These are phyloP conservation scores for Alosa sapidissima DNA, from an alignment of 2,797 vertebrate species.

Conservation along the genomic window DNA sequence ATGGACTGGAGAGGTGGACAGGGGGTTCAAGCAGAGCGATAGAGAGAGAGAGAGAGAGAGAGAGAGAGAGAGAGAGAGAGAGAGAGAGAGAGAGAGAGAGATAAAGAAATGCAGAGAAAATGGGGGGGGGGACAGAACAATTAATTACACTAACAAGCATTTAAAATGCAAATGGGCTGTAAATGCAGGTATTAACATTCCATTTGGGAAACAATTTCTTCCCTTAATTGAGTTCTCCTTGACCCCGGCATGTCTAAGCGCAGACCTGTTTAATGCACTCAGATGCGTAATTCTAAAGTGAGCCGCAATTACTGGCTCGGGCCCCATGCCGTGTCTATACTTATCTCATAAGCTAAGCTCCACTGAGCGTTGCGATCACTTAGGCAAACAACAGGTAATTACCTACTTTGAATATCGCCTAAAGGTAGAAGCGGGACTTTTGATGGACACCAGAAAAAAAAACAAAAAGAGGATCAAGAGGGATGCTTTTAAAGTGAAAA, in stretches of 20 bases:
- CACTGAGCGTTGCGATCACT: conserved; percentile 69
- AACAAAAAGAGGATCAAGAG: neutral
- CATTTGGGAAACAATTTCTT: conserved; percentile 65
- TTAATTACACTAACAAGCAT: conserved; percentile 46
- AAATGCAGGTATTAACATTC: conserved; percentile 64
- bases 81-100: conserved; percentile 38
- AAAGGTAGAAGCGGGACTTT: conserved; percentile 13
- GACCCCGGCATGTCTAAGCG: conserved; percentile 76
- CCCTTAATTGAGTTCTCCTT: conserved; percentile 75
- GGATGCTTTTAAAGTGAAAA: neutral
- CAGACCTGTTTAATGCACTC: conserved; percentile 74
- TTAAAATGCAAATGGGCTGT: conserved; percentile 53
- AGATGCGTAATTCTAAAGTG: conserved; percentile 74
- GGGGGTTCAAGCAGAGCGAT: conserved; percentile 21
- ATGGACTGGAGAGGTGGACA: conserved; percentile 81
- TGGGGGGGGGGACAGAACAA: conserved; percentile 51
- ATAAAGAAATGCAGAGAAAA: conserved; percentile 23
- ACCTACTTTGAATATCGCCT: conserved; percentile 61
- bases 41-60: conserved; percentile 47
- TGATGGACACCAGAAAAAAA: conserved; percentile 16
- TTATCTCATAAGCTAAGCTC: conserved; percentile 64
- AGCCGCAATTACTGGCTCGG: conserved; percentile 74
- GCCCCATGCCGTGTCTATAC: conserved; percentile 69
- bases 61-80: conserved; percentile 45
- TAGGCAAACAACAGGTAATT: conserved; percentile 74